Evolutionary conservation across 1,140 invertebrate genomes (phyloP).

Genomic region (Heliconius hewitsoni): DNA sequence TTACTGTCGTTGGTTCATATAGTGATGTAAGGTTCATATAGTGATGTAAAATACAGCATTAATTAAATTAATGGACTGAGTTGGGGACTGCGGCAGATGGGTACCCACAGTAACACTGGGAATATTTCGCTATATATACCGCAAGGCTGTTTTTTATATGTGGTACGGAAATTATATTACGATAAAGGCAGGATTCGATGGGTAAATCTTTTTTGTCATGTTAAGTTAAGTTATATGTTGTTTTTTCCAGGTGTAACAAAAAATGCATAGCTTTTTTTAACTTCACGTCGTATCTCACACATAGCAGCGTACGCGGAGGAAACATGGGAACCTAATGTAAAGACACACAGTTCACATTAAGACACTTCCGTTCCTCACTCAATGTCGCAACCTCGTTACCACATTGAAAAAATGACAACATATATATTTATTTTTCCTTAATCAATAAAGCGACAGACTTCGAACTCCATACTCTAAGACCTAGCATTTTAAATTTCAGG

Average conservation of each 20-base stretch:
- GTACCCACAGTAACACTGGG: constrained; percentile 30
- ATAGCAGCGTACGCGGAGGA: background rate
- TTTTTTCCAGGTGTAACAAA: background rate
- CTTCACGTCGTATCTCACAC: background rate
- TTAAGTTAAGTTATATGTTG: background rate
- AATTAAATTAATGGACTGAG: constrained; percentile 49
- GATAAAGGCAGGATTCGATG: background rate
- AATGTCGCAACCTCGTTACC: background rate
- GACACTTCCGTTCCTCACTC: no score
- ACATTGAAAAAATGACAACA: no score
- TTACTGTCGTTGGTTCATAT: constrained; percentile 36
- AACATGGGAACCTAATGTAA: background rate
- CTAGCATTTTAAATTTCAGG: no score
- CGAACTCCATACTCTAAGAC: no score
- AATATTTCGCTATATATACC: constrained; percentile 37
- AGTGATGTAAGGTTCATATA: constrained; percentile 18
- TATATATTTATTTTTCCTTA: no score
- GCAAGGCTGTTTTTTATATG: constrained; percentile 2
- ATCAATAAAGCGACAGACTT: no score
- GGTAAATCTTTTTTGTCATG: background rate
- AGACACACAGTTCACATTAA: background rate
- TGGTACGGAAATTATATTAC: background rate
- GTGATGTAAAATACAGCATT: constrained; percentile 48
- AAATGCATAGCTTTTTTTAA: background rate
- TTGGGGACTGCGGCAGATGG: constrained; percentile 39